Evolutionary conservation across 2,113 vertebrate genomes (phyloP).

Genomic region (Aptenodytes forsteri): DNA sequence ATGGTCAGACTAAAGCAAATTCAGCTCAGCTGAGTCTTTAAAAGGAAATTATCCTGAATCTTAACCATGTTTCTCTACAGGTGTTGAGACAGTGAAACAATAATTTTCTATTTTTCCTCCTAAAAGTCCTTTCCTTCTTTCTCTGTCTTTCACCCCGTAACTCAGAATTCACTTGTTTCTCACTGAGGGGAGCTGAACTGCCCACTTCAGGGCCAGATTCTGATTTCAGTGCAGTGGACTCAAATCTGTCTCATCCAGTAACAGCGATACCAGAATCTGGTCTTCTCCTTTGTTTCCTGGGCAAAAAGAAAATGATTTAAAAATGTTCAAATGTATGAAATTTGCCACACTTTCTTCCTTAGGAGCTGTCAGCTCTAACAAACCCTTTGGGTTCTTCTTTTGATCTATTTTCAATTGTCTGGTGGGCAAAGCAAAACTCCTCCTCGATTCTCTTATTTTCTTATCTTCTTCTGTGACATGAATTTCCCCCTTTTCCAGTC

Average conservation of each 20-base stretch:
- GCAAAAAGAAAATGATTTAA: neutral
- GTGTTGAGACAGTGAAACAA: neutral
- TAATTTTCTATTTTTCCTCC: neutral
- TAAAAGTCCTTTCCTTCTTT: neutral
- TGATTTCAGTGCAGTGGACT: neutral
- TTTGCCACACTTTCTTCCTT: conserved; percentile 49
- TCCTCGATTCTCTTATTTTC: conserved; percentile 37
- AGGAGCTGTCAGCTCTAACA: conserved; percentile 49
- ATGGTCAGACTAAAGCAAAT: neutral
- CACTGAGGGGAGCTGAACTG: neutral
- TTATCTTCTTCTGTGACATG: conserved; percentile 11
- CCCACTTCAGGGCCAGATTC: neutral
- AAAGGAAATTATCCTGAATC: neutral
- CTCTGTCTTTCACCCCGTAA: neutral
- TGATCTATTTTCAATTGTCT: conserved; percentile 60
- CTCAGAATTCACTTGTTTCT: neutral
- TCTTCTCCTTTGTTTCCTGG: neutral
- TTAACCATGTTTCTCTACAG: neutral
- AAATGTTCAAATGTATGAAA: conserved; percentile 31
- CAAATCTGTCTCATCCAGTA: neutral
- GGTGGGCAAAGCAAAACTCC: conserved; percentile 49
- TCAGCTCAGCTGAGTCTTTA: neutral
- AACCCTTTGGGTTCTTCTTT: conserved; percentile 60
- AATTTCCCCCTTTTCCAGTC: conserved; percentile 2
- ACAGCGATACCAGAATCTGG: neutral